Conservation (phyloP, 2,797 vertebrate species). For the Setipinna tenuifilis region DNA sequence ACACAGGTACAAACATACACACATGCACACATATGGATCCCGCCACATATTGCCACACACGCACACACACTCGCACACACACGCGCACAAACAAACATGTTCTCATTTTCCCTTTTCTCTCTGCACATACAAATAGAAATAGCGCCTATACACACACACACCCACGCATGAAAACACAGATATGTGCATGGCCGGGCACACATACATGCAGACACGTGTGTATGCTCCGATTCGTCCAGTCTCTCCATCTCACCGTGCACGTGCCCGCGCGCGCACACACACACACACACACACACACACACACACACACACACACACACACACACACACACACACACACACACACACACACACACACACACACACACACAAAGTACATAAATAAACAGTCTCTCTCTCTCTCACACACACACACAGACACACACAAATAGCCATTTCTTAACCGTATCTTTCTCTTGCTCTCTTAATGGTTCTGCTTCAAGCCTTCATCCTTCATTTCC, state of each 20-base stretch:
- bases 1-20: background rate
- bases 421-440: background rate
- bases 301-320: slow-evolving; percentile 10
- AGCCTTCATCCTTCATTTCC: slow-evolving; percentile 45
- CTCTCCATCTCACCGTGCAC: too few relatives aligned
- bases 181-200: too few relatives aligned
- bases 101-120: too few relatives aligned
- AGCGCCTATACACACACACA: background rate
- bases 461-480: slow-evolving; percentile 39
- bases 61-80: background rate
- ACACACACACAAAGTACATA: slow-evolving; percentile 19
- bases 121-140: too few relatives aligned
- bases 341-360: slow-evolving; percentile 14
- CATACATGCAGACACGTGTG: too few relatives aligned
- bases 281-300: slow-evolving; percentile 28
- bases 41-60: too few relatives aligned
- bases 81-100: too few relatives aligned
- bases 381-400: too few relatives aligned
- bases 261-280: too few relatives aligned
- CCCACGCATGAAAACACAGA: too few relatives aligned
- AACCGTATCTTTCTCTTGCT: background rate
- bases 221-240: too few relatives aligned
- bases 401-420: background rate
- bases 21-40: background rate
- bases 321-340: slow-evolving; percentile 12